A percentile compares a stretch with the other conserved stretches of the same genome.
Evolutionary conservation across 2,113 vertebrate species (phyloP).

Genomic region (Limnothrissa miodon): DNA sequence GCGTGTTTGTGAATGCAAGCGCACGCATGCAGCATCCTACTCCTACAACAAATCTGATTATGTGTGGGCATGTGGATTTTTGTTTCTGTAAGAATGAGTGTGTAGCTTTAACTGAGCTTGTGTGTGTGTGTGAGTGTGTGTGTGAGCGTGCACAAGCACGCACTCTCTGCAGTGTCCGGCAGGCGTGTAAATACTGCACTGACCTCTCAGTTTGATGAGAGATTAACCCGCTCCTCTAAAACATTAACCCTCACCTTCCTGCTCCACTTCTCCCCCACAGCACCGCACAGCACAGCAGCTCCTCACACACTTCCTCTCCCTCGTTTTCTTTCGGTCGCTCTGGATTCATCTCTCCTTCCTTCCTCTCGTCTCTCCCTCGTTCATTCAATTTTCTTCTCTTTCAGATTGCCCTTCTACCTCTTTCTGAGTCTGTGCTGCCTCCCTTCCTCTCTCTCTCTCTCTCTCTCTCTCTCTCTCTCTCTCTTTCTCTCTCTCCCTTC

Average conservation of each 20-base stretch:
- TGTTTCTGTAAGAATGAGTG: background rate
- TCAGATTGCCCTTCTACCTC: background rate
- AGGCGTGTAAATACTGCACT: conserved; percentile 51
- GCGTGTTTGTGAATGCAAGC: background rate
- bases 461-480: background rate
- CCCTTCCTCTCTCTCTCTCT: background rate
- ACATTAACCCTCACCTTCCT: conserved; percentile 65
- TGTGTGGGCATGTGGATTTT: background rate
- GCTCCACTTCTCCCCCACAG: conserved; percentile 10
- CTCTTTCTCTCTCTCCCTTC: conserved; percentile 31
- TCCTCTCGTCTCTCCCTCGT: conserved; percentile 14
- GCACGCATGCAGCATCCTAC: background rate
- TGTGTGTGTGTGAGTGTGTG: background rate
- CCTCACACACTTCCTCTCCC: background rate
- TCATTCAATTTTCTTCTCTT: conserved; percentile 33
- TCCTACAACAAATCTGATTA: background rate
- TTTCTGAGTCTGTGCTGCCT: conserved; percentile 29
- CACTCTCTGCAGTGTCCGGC: conserved; percentile 40
- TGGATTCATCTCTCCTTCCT: conserved; percentile 17
- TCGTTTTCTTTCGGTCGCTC: background rate
- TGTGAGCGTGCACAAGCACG: background rate
- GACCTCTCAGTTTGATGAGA: conserved; percentile 62
- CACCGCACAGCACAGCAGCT: conserved; percentile 14
- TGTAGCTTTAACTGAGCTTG: background rate
- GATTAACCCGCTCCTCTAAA: conserved; percentile 64